Evolutionary conservation across 2,797 vertebrate genomes (phyloP).

Genomic region (Nyctibius grandis): DNA sequence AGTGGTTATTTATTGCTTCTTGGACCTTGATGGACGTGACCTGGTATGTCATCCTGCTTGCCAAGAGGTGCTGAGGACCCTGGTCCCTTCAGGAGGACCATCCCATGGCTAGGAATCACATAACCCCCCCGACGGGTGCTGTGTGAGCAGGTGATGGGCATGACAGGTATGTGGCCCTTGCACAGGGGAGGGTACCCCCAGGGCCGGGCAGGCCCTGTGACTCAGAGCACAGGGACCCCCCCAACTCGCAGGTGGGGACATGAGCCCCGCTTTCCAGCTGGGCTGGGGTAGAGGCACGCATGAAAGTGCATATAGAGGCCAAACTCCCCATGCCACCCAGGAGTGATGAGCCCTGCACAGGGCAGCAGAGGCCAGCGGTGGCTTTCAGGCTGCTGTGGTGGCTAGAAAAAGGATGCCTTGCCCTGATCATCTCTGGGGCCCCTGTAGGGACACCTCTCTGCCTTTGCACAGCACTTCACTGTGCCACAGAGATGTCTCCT

Average conservation of each 20-base stretch:
- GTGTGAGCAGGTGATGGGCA: not conserved
- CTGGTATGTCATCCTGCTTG: not conserved
- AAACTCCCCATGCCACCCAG: not conserved
- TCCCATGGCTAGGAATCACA: not conserved
- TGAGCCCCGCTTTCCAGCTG: not conserved
- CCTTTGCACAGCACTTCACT: not conserved
- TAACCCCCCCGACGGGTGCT: rapidly evolving
- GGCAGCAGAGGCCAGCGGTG: not conserved
- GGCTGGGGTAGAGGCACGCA: not conserved
- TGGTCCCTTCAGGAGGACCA: rapidly evolving
- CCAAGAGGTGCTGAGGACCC: not conserved
- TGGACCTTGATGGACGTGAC: not conserved
- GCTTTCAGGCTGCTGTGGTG: not conserved
- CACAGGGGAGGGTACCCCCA: not conserved
- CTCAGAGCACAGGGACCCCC: not conserved
- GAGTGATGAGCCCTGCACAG: not conserved
- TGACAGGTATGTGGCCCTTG: not conserved
- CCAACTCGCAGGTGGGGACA: not conserved
- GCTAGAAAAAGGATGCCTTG: not conserved
- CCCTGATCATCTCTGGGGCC: not conserved
- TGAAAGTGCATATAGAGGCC: not conserved
- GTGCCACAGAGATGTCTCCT: not conserved
- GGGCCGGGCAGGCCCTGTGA: rapidly evolving
- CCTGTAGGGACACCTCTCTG: not conserved
- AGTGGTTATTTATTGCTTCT: not conserved